These are phyloP conservation scores for Tragelaphus imberbis DNA, from an alignment of 2,113 vertebrate species.

Conservation along the genomic window DNA sequence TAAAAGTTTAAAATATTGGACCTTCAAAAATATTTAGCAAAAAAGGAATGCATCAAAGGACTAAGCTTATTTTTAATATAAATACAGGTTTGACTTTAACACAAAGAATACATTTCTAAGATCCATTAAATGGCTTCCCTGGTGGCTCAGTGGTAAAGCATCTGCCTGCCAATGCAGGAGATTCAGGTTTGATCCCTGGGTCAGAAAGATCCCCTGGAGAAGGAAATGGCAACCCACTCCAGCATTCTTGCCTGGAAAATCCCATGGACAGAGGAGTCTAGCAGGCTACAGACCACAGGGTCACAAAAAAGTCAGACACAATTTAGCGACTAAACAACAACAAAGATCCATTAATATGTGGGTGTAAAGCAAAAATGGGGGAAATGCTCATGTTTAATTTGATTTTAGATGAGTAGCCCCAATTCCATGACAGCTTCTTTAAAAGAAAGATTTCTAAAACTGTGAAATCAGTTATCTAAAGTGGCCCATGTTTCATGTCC, in stretches of 20 bases:
- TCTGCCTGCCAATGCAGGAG: not conserved
- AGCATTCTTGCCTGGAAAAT: not conserved
- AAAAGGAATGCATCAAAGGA: not conserved
- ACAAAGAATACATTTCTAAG: not conserved
- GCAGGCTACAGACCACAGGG: not conserved
- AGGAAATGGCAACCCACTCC: not conserved
- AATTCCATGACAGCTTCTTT: not conserved
- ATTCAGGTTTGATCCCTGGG: not conserved
- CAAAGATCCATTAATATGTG: not conserved
- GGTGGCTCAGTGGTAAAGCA: not conserved
- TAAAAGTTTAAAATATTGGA: not conserved
- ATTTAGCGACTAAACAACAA: not conserved
- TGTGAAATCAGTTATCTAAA: not conserved
- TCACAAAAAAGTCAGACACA: not conserved
- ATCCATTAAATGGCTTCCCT: not conserved
- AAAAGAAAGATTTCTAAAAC: not conserved
- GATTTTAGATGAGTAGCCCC: not conserved
- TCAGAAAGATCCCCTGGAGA: not conserved
- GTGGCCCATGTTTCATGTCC: not conserved
- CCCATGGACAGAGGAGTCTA: not conserved
- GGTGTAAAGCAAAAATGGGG: not conserved
- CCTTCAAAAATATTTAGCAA: not conserved
- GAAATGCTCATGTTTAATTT: not conserved
- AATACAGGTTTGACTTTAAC: not conserved
- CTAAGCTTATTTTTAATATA: not conserved